Base-by-base conservation (phyloP, 2,888 invertebrate genomes). In the Hetaerina titia region DNA sequence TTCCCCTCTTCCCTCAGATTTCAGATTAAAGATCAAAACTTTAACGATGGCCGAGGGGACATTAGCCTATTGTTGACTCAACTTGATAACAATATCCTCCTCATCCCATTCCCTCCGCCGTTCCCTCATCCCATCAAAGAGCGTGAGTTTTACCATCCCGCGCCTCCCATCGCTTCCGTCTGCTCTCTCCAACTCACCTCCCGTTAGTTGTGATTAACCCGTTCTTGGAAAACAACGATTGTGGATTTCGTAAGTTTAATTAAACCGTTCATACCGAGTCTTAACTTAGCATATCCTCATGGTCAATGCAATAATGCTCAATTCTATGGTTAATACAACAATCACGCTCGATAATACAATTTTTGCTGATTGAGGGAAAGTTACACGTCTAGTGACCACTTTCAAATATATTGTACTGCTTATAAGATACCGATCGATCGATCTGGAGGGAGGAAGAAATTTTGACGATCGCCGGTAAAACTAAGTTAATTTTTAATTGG, bases 41-140 rank as follows among this genome's bases (percentile, higher is more conserved):
- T 81, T 6, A 81, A 31, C 31, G 9, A 81, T 81, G 81, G 81
- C n/a, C 69, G 69, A 25, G 13, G 81, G 17, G 81, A 31, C 31
- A 25, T 81, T 81, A 81, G 9, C 81, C 81, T 81, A 31, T 81
- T 81, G 81, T 81, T 81, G 81, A 81, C 31, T 81, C 81, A 81
- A 81, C 81, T 81, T 81, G 81, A 81, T 81, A 25, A 81, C 81
- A 81, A 81, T 81, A 11, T 13, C 81, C 31, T 81, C 81, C 81
- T 15, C 45, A 45, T 45, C 45, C 45, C 45, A 45, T 45, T 0
- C 81, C 31, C 81, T 31, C n/a, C 81, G 2, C 25, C n/a, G 17
- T 5, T 74, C 74, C n/a, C 8, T 6, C 74, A 81, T 11, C 25
- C 25, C 13, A 45, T 31, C 81, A 31, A 81, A 31, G 81, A 25